Percentiles rank a stretch among this genome's conserved stretches.
Conservation (phyloP, 2,797 vertebrate genomes). For the Neosalanx taihuensis region DNA sequence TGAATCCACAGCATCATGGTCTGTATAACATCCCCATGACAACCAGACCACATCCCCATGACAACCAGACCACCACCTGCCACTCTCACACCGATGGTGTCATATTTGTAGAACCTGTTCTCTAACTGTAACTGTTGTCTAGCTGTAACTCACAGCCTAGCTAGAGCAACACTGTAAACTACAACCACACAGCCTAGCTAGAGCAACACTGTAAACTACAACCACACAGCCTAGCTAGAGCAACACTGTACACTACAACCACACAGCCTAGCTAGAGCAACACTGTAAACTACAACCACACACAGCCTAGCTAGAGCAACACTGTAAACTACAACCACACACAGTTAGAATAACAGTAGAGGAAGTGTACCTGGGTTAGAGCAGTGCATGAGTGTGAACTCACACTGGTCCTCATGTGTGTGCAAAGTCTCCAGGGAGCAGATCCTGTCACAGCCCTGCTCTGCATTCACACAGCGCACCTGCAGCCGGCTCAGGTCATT, state of each 20-base stretch:
- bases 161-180: too few species aligned
- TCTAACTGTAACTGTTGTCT: too few species aligned
- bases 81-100: constrained; percentile 41
- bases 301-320: too few species aligned
- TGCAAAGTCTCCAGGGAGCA: constrained; percentile 84
- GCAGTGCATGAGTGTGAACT: constrained; percentile 79
- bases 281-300: too few species aligned
- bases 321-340: too few species aligned
- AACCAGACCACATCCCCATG: constrained; percentile 55
- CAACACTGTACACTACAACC: too few species aligned
- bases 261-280: too few species aligned
- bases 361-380: constrained; percentile 75
- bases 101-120: constrained; percentile 35
- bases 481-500: constrained; percentile 88
- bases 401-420: constrained; percentile 83
- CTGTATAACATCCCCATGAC: constrained; percentile 51
- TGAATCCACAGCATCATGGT: neutral
- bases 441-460: constrained; percentile 80
- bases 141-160: neutral
- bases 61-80: constrained; percentile 57
- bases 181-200: too few species aligned
- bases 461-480: constrained; percentile 82
- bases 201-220: too few species aligned
- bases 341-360: neutral
- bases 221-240: too few species aligned